Evolutionary conservation across 2,113 vertebrate species (phyloP).

Genomic region (Eonycteris spelaea): DNA sequence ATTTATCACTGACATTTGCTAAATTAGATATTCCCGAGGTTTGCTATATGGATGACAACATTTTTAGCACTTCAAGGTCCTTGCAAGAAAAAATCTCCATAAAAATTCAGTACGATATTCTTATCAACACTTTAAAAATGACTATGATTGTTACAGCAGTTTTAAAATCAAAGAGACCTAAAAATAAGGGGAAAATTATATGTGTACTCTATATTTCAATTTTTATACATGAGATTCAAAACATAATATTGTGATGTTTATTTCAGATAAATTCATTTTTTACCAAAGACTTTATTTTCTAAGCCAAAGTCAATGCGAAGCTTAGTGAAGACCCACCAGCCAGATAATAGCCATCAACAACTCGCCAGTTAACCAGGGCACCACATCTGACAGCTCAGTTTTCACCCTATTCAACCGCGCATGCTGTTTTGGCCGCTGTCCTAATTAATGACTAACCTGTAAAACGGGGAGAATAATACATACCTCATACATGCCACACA

Average conservation of each 20-base stretch:
- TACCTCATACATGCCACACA: slow-evolving; percentile 14
- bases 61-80: slow-evolving; percentile 78
- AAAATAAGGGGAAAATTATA: slow-evolving; percentile 66
- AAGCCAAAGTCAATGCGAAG: slow-evolving; percentile 43
- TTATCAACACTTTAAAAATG: slow-evolving; percentile 75
- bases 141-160: slow-evolving; percentile 71
- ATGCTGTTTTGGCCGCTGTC: slow-evolving; percentile 50
- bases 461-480: slow-evolving; percentile 46
- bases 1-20: slow-evolving; percentile 79
- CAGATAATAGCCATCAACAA: slow-evolving; percentile 45
- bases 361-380: slow-evolving; percentile 37
- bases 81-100: slow-evolving; percentile 75
- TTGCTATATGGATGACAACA: slow-evolving; percentile 75
- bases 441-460: slow-evolving; percentile 70
- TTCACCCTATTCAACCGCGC: slow-evolving; percentile 12
- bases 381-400: slow-evolving; percentile 45
- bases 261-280: slow-evolving; percentile 60
- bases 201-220: slow-evolving; percentile 62
- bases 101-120: slow-evolving; percentile 71
- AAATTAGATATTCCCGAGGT: slow-evolving; percentile 75
- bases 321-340: slow-evolving; percentile 11
- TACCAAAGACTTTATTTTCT: background rate
- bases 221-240: slow-evolving; percentile 67
- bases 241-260: slow-evolving; percentile 65
- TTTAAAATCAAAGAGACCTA: slow-evolving; percentile 72